Conservation (phyloP, 2,113 vertebrate species). For the Tachysurus fulvidraco region DNA sequence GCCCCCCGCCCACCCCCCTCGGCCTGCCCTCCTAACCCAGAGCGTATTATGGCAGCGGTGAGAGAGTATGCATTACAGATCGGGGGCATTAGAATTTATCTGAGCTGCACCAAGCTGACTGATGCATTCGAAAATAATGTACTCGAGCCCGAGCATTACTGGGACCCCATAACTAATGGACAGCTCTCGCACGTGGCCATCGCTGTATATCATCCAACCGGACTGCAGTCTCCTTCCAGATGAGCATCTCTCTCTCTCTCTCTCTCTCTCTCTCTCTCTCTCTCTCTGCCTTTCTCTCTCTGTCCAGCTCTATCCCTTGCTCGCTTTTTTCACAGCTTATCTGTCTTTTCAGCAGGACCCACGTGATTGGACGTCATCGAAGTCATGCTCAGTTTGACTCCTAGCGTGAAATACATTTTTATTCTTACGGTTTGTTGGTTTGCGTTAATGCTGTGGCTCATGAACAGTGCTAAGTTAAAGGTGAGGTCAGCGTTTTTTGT, state of each 20-base stretch:
- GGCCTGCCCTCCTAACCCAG: conserved; percentile 87
- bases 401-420: neutral
- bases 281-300: neutral
- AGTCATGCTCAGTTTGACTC: neutral
- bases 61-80: conserved; percentile 90
- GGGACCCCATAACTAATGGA: conserved; percentile 89
- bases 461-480: neutral
- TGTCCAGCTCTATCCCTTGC: neutral
- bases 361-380: neutral
- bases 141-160: conserved; percentile 88
- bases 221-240: conserved; percentile 63
- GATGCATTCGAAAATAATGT: conserved; percentile 98
- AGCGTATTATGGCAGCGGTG: conserved; percentile 88
- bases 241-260: conserved; percentile 25
- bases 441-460: neutral
- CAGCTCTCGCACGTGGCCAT: conserved; percentile 86
- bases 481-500: neutral
- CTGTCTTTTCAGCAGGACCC: neutral
- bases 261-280: neutral
- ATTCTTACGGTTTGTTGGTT: neutral
- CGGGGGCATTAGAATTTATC: conserved; percentile 90
- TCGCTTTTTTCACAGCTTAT: neutral
- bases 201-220: conserved; percentile 90
- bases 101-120: conserved; percentile 84
- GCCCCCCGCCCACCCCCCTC: conserved; percentile 62